Base-by-base conservation (phyloP, 2,888 invertebrate genomes). In the Tenodera sinensis region DNA sequence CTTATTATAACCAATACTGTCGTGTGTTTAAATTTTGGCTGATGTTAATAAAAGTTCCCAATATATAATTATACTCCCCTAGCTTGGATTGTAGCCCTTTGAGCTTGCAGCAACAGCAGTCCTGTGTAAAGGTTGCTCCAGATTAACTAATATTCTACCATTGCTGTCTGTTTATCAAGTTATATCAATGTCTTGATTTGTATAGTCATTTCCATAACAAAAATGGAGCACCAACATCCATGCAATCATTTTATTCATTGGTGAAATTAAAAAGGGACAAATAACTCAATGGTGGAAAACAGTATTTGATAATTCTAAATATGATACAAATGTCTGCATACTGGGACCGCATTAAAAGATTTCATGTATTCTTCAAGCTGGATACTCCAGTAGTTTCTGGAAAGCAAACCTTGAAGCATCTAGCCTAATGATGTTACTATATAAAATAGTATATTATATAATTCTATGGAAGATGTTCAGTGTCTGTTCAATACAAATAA, bases 401-500 rank as follows among this genome's bases (percentile, higher is more conserved):
- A 47, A 54, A 85, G 54, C 85, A n/a, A 54, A 85, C 15, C 85
- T 47, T 34, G 34, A 54, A 54, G 85, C 85, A 30, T 85, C 42
- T 85, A 47, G 85, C 85, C 85, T 34, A 85, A 85, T 27, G 42
- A 85, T 47, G 85, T 85, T 85, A 85, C 54, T 85, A 84, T 84
- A 84, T 20, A 54, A 47, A 85, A 85, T 85, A 85, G 85, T 85
- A 85, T 85, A 85, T 85, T 85, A 85, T 34, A 85, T 54, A 85
- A 28, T 85, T 85, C 47, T 85, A 85, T 85, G 85, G 88, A 42
- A 88, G 47, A 82, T 88, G 88, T 88, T 88, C 88, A 88, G 42
- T 88, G 88, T 88, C 88, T 88, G 88, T 88, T 88, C 88, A 88
- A 83, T 88, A 88, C 88, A 83, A 88, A 88, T 88, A 88, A 88